Evolutionary conservation across 2,113 vertebrate genomes (phyloP), one percentile per base, ranked within the genome.

Genomic region (Motacilla tschutschensis): DNA sequence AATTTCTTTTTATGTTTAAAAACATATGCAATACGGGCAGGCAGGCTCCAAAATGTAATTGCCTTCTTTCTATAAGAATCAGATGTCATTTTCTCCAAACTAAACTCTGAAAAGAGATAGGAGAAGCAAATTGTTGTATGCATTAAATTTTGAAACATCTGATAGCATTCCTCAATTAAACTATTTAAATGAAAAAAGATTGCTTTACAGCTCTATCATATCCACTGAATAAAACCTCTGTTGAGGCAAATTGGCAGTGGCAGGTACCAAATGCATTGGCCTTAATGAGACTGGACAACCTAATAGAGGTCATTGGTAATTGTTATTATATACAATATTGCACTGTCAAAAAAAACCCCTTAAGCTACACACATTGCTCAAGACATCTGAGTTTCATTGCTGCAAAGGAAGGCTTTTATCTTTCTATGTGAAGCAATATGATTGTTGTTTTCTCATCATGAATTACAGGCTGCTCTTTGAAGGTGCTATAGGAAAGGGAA

Each of bases 101-200:
- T 96, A 96, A 96, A 95, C 95, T 96, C 96, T 96, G 95, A 96
- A 96, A 96, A 96, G 96, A 97, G 96, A 96, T 97, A 95, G 95
- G 90, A 92, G 95, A 96, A 96, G 96, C 95, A 97, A 98, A 97
- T 98, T 97, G 96, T 97, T 97, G 95, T 97, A 96, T 98, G 97
- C 97, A 98, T 98, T 97, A 98, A 98, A 99, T 98, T 98, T 97
- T 96, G 98, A 98, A 99, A 98, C 98, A 98, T 98, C 97, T 97
- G 97, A 98, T 98, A 98, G 98, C 97, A 97, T 98, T 98, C 98
- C 97, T 98, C 98, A 99, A 99, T 99, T 98, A 99, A 99, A 99
- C 98, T 98, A 98, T 98, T 98, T 97, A 97, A 97, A 98, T 97
- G 97, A 97, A 98, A 97, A 98, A 98, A 97, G 98, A 99, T 99